Evolutionary conservation across 1,140 invertebrate species (phyloP), one percentile per base, ranked within the genome.

Genomic region (Penaeus chinensis): DNA sequence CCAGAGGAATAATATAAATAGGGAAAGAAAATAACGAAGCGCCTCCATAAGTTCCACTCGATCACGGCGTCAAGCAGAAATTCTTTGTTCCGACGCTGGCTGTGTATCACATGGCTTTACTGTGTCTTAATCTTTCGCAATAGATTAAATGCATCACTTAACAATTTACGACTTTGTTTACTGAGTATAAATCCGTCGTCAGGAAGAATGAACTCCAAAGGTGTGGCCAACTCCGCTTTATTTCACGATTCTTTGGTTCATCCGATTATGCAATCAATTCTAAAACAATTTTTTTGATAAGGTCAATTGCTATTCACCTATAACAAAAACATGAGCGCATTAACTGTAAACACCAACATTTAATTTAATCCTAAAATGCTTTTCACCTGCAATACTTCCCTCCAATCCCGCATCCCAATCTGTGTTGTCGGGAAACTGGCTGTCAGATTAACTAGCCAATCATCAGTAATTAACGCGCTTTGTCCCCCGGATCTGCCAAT

Each of bases 401-500:
- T 27, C 76, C 76, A 62, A 37, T 42, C 60, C 84, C 76, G n/a
- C 42, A 32, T 71, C 79, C 85, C 85, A 87, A 80, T 87, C 85
- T 87, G 85, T 87, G 85, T 76, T 74, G 85, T 79, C 85, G 77
- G 79, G 85, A 87, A 54, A 82, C 85, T 81, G 85, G 61, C 77
- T 87, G 85, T 87, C 85, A 80, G 85, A 87, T 87, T 87, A 87
- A 87, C 85, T 81, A 87, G 85, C 85, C 85, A 87, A 87, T 87
- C 85, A 87, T 81, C 78, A 81, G 85, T 87, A 87, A 87, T 87
- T 87, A 87, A 87, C 85, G 85, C 65, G 85, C 85, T 87, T 87
- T 87, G 85, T 87, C 85, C 85, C 85, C 66, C 85, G 85, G 85
- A 87, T 87, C 85, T 42, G 66, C 85, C 85, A 87, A 87, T 87